Evolutionary conservation across 2,113 vertebrate genomes (phyloP).

Genomic region (Psettodes erumei): DNA sequence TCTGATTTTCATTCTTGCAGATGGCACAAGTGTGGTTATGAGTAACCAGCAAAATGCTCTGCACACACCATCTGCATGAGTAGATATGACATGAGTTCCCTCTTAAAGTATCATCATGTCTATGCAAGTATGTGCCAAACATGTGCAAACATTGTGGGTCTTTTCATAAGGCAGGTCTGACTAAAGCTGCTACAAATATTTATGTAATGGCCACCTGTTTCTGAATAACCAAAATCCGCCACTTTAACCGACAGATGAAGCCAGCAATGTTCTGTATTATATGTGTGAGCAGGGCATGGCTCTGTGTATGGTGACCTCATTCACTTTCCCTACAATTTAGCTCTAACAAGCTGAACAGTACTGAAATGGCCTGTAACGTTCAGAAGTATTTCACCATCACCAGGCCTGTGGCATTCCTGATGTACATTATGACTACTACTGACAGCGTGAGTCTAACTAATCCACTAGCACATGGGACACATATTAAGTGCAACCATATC

Average conservation of each 20-base stretch:
- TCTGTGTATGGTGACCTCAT: background rate
- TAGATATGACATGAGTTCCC: background rate
- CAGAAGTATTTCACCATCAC: background rate
- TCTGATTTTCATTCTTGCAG: background rate
- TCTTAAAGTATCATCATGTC: no score
- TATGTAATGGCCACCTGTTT: background rate
- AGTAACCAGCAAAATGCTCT: background rate
- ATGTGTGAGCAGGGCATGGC: background rate
- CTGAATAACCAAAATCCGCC: background rate
- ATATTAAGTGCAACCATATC: background rate
- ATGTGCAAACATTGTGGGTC: background rate
- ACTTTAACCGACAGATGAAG: background rate
- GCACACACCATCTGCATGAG: no score
- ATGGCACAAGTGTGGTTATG: background rate
- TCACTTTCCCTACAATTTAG: background rate
- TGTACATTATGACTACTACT: background rate
- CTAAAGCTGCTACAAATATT: background rate
- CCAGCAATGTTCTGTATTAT: background rate
- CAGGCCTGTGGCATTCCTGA: background rate
- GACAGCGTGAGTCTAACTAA: slow-evolving; percentile 6
- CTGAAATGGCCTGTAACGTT: background rate
- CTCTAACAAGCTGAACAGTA: background rate
- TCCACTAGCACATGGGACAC: background rate
- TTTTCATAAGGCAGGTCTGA: background rate
- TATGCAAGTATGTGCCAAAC: background rate